These are phyloP conservation scores for Allacma fusca DNA, from an alignment of 2,888 invertebrate species.

Conservation along the genomic window DNA sequence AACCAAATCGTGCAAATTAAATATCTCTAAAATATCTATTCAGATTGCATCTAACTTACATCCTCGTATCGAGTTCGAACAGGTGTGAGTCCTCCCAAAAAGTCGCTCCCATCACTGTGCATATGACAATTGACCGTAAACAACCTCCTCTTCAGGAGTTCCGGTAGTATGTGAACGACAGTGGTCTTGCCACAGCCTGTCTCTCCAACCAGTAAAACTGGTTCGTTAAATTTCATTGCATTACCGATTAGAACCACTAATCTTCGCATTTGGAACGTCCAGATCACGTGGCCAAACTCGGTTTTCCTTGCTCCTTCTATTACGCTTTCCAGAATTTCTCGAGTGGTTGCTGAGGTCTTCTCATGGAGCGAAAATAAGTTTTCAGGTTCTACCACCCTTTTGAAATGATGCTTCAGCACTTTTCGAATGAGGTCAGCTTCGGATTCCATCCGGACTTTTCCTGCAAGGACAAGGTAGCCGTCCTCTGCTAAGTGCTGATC, in stretches of 20 bases:
- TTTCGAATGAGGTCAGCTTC: slow-evolving; percentile 83
- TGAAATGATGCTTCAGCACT: slow-evolving; percentile 81
- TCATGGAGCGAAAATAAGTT: slow-evolving; percentile 63
- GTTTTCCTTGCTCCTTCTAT: slow-evolving; percentile 62
- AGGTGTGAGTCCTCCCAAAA: slow-evolving; percentile 93
- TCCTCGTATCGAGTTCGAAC: slow-evolving; percentile 71
- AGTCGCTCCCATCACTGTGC: slow-evolving; percentile 98
- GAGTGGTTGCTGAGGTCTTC: slow-evolving; percentile 79
- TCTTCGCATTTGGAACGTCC: slow-evolving; percentile 90
- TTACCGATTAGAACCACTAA: slow-evolving; percentile 74
- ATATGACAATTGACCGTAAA: slow-evolving; percentile 95
- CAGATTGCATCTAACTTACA: slow-evolving; percentile 19
- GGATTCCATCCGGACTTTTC: slow-evolving; percentile 84
- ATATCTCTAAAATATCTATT: no score
- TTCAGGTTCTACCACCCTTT: slow-evolving; percentile 66
- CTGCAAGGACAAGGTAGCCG: slow-evolving; percentile 92
- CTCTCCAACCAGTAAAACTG: slow-evolving; percentile 93
- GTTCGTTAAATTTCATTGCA: slow-evolving; percentile 90
- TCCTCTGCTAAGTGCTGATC: slow-evolving; percentile 96
- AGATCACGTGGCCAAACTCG: slow-evolving; percentile 83
- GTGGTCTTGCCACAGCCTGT: slow-evolving; percentile 99
- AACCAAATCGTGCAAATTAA: no score
- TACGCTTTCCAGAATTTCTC: slow-evolving; percentile 74
- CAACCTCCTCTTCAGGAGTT: slow-evolving; percentile 74
- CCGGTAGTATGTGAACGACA: slow-evolving; percentile 87